Evolutionary conservation across 2,888 invertebrate genomes (phyloP).

Genomic region (Ectropis crepuscularia): DNA sequence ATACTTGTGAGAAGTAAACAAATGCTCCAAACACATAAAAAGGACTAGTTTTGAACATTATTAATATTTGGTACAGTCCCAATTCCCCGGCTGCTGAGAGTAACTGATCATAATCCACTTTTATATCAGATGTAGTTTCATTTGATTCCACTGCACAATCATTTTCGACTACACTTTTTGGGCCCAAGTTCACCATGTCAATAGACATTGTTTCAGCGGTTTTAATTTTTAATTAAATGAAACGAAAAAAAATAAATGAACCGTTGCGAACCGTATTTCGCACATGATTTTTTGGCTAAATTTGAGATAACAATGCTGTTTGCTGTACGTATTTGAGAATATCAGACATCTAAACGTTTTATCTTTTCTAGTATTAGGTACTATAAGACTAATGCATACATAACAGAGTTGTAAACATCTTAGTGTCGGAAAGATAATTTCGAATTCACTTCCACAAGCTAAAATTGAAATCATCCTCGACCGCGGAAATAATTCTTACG

Average conservation of each 20-base stretch:
- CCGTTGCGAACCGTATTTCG: neutral
- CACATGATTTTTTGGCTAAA: neutral
- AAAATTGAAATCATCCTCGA: neutral
- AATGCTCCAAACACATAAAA: constrained; percentile 57
- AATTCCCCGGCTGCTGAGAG: constrained; percentile 57
- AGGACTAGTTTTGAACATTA: constrained; percentile 55
- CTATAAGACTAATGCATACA: neutral
- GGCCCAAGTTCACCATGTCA: neutral
- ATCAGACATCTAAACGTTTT: neutral
- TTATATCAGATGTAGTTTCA: neutral
- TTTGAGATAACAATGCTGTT: neutral
- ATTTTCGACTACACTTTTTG: constrained; percentile 1
- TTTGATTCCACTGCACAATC: neutral
- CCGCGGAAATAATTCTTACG: too few relatives aligned
- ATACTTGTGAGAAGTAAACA: constrained; percentile 56
- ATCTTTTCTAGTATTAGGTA: constrained; percentile 1
- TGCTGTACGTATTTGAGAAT: neutral
- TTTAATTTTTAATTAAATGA: neutral
- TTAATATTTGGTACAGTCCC: constrained; percentile 53
- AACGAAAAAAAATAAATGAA: neutral
- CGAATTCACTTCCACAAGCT: neutral
- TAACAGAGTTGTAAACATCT: neutral
- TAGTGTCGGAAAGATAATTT: constrained; percentile 1
- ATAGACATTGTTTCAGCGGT: neutral
- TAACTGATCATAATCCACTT: constrained; percentile 57